phyloP scores from a whole-genome alignment of 2,113 vertebrate genomes.

The Nanger granti region DNA sequence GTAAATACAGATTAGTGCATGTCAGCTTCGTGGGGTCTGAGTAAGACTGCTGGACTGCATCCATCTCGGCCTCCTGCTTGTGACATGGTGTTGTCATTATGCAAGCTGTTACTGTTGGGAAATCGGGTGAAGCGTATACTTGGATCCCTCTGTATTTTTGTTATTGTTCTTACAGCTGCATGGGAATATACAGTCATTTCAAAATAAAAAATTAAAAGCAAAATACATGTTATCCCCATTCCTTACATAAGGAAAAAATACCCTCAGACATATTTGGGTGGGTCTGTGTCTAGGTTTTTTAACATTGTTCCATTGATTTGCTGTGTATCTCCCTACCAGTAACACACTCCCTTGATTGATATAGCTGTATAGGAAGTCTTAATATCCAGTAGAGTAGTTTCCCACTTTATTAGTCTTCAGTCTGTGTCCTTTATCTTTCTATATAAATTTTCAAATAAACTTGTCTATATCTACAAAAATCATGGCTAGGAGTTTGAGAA shows the following conservation, averaged over 20 bases:
- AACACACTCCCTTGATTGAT: neutral
- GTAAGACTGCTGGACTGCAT: neutral
- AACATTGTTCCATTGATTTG: neutral
- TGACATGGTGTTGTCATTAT: too few species aligned
- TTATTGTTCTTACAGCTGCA: neutral
- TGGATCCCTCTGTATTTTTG: neutral
- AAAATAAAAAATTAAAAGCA: neutral
- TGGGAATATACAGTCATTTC: neutral
- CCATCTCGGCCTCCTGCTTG: neutral
- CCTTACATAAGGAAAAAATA: neutral
- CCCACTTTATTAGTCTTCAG: neutral
- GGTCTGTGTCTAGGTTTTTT: neutral
- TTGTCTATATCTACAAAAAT: neutral
- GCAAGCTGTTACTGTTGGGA: neutral
- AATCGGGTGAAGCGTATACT: neutral
- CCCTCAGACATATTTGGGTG: neutral
- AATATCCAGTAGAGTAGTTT: neutral
- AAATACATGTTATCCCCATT: neutral
- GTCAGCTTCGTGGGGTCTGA: neutral
- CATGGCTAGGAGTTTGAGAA: neutral
- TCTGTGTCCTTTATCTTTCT: neutral
- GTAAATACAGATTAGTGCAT: neutral
- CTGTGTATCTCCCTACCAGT: neutral
- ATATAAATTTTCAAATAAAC: neutral
- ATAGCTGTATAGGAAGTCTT: neutral